Evolutionary conservation across 2,888 invertebrate species (phyloP).

Genomic region (Acrocera orbiculus): DNA sequence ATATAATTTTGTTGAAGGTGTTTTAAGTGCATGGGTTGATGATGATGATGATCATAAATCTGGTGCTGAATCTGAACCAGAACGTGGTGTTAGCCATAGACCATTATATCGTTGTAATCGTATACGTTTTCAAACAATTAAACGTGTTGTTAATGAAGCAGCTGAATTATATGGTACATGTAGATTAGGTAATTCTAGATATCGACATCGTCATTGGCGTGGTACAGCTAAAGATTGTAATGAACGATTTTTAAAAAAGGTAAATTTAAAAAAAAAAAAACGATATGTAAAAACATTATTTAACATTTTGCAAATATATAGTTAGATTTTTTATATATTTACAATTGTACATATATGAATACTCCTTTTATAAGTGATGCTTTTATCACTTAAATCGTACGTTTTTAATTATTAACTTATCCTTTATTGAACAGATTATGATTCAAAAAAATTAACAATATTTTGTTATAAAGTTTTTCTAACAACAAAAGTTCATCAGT

Average conservation of each 20-base stretch:
- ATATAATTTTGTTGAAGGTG: constrained; percentile 65
- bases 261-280: no score
- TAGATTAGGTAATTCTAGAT: constrained; percentile 49
- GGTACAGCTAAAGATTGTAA: constrained; percentile 75
- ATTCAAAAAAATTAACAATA: no score
- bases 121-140: constrained; percentile 47
- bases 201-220: constrained; percentile 69
- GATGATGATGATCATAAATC: constrained; percentile 43
- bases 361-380: no score
- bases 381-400: no score
- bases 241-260: constrained; percentile 74
- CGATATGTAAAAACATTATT: no score
- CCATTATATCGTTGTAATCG: constrained; percentile 36
- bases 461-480: no score
- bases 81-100: constrained; percentile 37
- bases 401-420: no score
- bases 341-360: no score
- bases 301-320: no score
- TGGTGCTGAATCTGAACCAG: constrained; percentile 55
- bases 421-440: no score
- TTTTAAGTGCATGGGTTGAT: constrained; percentile 61
- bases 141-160: constrained; percentile 50
- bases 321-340: no score
- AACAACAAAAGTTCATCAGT: no score
- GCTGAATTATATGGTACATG: constrained; percentile 48